Evolutionary conservation across 2,113 vertebrate genomes (phyloP).

Genomic region (Oriolus oriolus): DNA sequence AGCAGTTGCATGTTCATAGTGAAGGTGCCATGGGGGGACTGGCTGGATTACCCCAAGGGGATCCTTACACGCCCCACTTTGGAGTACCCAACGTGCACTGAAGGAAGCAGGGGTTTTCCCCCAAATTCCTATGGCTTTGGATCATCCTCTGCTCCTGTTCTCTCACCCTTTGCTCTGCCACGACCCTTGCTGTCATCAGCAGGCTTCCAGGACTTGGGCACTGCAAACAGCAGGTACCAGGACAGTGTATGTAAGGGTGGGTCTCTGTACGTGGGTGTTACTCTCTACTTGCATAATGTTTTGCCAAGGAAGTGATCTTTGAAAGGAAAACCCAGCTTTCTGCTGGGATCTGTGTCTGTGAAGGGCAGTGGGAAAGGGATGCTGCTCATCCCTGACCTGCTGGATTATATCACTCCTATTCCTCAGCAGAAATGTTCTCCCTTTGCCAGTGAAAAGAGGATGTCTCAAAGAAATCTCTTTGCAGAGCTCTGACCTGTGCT

Average conservation of each 20-base stretch:
- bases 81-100: fast-evolving
- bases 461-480: not conserved
- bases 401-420: not conserved
- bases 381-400: not conserved
- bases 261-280: not conserved
- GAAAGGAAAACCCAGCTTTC: not conserved
- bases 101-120: not conserved
- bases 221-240: not conserved
- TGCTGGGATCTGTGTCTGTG: not conserved
- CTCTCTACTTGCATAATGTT: not conserved
- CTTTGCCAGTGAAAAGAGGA: not conserved
- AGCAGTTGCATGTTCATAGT: not conserved
- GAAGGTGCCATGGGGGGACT: not conserved
- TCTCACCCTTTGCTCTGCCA: not conserved
- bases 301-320: not conserved
- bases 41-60: not conserved
- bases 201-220: not conserved
- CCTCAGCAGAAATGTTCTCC: not conserved
- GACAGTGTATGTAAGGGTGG: not conserved
- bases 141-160: not conserved
- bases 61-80: not conserved
- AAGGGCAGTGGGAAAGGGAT: not conserved
- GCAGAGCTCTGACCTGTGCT: not conserved
- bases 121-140: not conserved
- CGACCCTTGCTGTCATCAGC: not conserved